Evolutionary conservation across 2,113 vertebrate genomes (phyloP).

Genomic region (Syngnathoides biaculeatus): DNA sequence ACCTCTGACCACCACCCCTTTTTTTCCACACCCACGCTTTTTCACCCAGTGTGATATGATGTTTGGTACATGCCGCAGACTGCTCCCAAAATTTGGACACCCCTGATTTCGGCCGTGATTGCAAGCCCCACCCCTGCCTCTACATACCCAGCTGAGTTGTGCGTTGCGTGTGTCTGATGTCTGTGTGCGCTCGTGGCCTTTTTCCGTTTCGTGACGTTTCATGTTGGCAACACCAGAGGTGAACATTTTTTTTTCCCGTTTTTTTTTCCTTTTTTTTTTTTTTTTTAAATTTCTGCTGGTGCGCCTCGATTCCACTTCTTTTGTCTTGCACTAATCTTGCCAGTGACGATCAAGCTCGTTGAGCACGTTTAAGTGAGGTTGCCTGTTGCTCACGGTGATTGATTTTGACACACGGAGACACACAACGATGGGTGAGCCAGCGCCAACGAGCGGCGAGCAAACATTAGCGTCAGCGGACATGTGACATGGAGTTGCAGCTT

Average conservation of each 20-base stretch:
- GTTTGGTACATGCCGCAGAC: not conserved
- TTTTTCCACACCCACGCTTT: too few species aligned
- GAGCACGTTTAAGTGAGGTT: constrained; percentile 18
- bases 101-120: not conserved
- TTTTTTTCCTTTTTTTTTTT: constrained; percentile 22
- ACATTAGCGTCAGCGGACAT: constrained; percentile 1
- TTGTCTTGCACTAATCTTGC: constrained; percentile 52
- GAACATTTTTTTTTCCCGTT: constrained; percentile 2
- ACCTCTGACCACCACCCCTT: too few species aligned
- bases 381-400: not conserved
- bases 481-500: constrained; percentile 46
- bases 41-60: not conserved
- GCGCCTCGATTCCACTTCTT: constrained; percentile 20
- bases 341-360: constrained; percentile 4
- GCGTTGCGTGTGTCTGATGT: constrained; percentile 1
- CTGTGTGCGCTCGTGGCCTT: constrained; percentile 11
- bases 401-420: not conserved
- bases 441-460: not conserved
- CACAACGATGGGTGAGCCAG: not conserved
- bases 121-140: not conserved
- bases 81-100: not conserved
- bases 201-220: constrained; percentile 1
- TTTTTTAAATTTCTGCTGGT: not conserved
- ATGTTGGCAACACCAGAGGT: constrained; percentile 1
- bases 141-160: not conserved